These are phyloP conservation scores for Acrobasis suavella DNA, from an alignment of 2,888 invertebrate species.

Conservation along the genomic window DNA sequence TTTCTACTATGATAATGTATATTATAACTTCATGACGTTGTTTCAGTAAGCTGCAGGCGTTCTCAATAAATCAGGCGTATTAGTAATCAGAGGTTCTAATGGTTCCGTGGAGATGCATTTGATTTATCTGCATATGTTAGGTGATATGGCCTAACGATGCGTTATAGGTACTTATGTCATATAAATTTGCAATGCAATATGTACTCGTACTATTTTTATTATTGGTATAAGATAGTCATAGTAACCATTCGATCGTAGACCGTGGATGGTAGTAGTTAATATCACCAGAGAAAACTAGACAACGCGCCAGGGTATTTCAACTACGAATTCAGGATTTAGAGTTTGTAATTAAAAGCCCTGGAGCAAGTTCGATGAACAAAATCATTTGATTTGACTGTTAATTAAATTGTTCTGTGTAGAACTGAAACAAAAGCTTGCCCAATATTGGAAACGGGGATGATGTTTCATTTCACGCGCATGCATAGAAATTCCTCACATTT, in stretches of 20 bases:
- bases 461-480: neutral
- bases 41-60: neutral
- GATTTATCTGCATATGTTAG: neutral
- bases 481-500: neutral
- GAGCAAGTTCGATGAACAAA: neutral
- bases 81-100: slow-evolving; percentile 8
- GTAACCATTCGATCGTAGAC: no score
- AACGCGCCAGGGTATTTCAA: no score
- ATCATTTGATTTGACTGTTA: neutral
- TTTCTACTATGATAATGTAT: no score
- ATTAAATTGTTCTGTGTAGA: neutral
- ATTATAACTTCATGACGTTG: no score
- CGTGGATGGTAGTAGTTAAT: no score
- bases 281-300: no score
- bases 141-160: no score
- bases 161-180: no score
- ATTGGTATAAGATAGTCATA: no score
- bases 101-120: neutral
- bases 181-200: no score
- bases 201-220: no score
- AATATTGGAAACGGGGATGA: neutral
- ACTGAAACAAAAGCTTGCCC: neutral
- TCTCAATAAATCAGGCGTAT: slow-evolving; percentile 1
- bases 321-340: neutral
- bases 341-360: neutral